phyloP scores from a whole-genome alignment of 2,797 vertebrate genomes.

The Pelochelys cantorii region DNA sequence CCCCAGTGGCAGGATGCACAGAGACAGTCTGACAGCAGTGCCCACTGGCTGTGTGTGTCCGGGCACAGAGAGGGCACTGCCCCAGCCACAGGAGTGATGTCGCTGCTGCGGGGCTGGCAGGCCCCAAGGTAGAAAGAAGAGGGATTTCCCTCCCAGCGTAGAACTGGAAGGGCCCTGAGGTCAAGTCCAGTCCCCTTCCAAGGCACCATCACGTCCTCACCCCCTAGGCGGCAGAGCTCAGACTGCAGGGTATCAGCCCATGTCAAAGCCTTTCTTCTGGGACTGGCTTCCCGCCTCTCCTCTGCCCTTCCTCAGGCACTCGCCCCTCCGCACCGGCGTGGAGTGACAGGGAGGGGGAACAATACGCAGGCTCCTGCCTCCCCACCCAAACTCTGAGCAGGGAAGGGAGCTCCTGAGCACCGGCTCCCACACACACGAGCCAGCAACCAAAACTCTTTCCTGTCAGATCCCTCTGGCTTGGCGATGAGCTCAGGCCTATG shows the following conservation, averaged over 20 bases:
- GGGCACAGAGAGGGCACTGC: not conserved
- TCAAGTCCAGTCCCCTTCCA: no score
- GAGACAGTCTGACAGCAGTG: not conserved
- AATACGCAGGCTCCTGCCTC: rapidly evolving
- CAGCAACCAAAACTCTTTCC: not conserved
- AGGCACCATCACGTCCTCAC: not conserved
- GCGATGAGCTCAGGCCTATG: constrained; percentile 46
- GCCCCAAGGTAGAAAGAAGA: not conserved
- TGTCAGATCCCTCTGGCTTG: constrained; percentile 21
- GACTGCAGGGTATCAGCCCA: not conserved
- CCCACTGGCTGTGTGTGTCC: not conserved
- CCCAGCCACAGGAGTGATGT: not conserved
- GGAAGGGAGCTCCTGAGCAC: not conserved
- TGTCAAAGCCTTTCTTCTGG: not conserved
- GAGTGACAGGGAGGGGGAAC: not conserved
- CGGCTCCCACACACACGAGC: not conserved
- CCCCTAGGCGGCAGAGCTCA: rapidly evolving
- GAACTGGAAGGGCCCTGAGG: no score
- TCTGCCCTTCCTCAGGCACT: not conserved
- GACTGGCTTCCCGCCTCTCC: not conserved
- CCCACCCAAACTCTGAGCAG: not conserved
- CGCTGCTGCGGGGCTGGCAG: not conserved
- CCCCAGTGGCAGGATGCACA: not conserved
- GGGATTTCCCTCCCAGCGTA: not conserved
- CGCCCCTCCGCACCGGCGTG: rapidly evolving